Evolutionary conservation across 35 echinoderm and acorn worm species (phyloP), one percentile per base, ranked within the genome.

Genomic region (Strongylocentrotus purpuratus): DNA sequence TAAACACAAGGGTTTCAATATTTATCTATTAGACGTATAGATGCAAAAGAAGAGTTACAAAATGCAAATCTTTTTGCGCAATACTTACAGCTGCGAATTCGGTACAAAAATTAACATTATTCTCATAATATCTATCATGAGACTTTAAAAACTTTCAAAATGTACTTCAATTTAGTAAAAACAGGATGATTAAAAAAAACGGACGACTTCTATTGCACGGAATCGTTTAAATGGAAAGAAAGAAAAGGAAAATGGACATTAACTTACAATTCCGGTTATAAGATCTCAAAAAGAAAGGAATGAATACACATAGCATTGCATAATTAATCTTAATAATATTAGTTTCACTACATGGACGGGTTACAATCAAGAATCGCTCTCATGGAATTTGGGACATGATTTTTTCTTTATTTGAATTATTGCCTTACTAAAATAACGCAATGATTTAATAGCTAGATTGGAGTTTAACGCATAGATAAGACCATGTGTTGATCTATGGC

Each of bases 151-250:
- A 78, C 22, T 7, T 78, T 78, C 0, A 78, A 78, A n/a, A 78
- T 78, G 65, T 78, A 78, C 65, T 78, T 78, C 65, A n/a, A 28
- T 78, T 78, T 22, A 78, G 65, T 78, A 78, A 78, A 78, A 78
- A 78, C 22, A 78, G 65, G 65, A 78, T 78, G 65, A 78, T 28
- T 78, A 22, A 78, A 28, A 70, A 78, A 78, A 28, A 78, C 65
- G 65, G 65, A 78, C 65, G 65, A 78, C 65, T 78, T 22, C 65
- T 78, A 89, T 89, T 89, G 87, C 87, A 89, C 87, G 87, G 87
- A 89, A 89, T 89, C 45, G 87, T 89, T 89, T 89, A 25, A 89
- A 89, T 33, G 87, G 45, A 89, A 46, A 89, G 87, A 78, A 78
- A 78, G 65, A 78, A 78, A 78, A 78, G 28, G 65, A 78, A 11